Evolutionary conservation across 2,888 invertebrate genomes (phyloP), one percentile per base, ranked within the genome.

Genomic region (Zhuqinia jingwanae): DNA sequence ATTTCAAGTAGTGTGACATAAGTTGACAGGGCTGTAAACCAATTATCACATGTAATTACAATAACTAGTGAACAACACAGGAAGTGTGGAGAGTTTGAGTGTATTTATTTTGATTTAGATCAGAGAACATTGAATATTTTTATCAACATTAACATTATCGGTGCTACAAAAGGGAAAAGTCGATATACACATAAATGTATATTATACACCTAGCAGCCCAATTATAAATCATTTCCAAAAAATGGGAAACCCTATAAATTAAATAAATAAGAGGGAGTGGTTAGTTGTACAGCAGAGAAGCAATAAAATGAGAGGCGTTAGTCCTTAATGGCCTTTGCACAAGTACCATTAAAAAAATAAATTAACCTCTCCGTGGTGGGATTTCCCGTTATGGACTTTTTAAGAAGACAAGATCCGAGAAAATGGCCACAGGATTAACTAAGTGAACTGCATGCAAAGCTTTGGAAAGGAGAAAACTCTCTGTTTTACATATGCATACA

Each of bases 321-420:
- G 47, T 45, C 73, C 53, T 75, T 82, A 82, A 82, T 82, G 82
- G 82, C 63, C 56, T 45, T n/a, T 81, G 70, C 60, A 45, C 45
- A 42, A 81, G 56, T 25, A 25, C 58, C 42, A 15, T 10, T n/a
- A n/a, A 58, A 36, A 68, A 63, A 79, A 81, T 70, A 58, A 58
- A 81, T 81, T 81, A 17, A 53, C 45, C 56, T 27, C 42, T n/a
- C n/a, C n/a, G n/a, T n/a, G 8, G 58, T 63, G 58, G 60, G 58
- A 53, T 60, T 58, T 15, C 58, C 25, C 20, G 45, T 81, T 73
- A 81, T 73, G 60, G 73, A 60, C 36, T 47, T 60, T 70, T 17
- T 73, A 70, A 63, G 36, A 70, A 81, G 73, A 60, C 42, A 20
- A 17, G 15, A 25, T 81, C 47, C 10, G 70, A 81, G 65, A 81